Evolutionary conservation across 2,113 vertebrate species (phyloP), one percentile per base, ranked within the genome.

Genomic region (Phycodurus eques): DNA sequence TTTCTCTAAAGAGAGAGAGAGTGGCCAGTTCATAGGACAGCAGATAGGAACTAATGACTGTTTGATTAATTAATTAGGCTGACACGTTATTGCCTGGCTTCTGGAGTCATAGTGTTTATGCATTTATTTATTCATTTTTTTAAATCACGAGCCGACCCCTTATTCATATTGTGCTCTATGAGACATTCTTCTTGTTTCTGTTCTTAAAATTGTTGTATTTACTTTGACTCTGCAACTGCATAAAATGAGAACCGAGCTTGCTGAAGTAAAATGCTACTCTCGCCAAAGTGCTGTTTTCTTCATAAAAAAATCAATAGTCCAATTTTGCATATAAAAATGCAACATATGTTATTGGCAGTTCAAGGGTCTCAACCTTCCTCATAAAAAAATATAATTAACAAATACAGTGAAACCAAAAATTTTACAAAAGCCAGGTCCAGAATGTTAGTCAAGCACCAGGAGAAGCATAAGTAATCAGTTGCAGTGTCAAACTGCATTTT

Each of bases 21-120:
- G 78, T 66, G 47, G n/a, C 33, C 15, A 12, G 56, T 74, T 71
- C 53, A 70, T 77, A 86, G 80, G 70, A 75, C 68, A 35, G 69
- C 75, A 85, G 82, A 89, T 77, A 85, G 68, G 80, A 90, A 84
- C 87, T 91, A 89, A 91, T 90, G 89, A 90, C 77, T 73, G 77
- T 80, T 77, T 92, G 91, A 93, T 93, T 89, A 90, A 89, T 91
- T 92, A 86, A 93, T 92, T 89, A 92, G 80, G 62, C 75, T 80
- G 78, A 83, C 80, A 80, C 84, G 83, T 74, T 78, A 81, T 68
- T 82, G 77, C 76, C 72, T 67, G 70, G 61, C 84, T 80, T 70
- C 78, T 51, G 70, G 72, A 88, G 72, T 83, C 84, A 53, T 80
- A 51, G 83, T 83, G 83, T 88, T 90, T 88, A 76, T 75, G 84